Evolutionary conservation across 1,140 invertebrate species (phyloP).

Genomic region (Polypedilum pembai): DNA sequence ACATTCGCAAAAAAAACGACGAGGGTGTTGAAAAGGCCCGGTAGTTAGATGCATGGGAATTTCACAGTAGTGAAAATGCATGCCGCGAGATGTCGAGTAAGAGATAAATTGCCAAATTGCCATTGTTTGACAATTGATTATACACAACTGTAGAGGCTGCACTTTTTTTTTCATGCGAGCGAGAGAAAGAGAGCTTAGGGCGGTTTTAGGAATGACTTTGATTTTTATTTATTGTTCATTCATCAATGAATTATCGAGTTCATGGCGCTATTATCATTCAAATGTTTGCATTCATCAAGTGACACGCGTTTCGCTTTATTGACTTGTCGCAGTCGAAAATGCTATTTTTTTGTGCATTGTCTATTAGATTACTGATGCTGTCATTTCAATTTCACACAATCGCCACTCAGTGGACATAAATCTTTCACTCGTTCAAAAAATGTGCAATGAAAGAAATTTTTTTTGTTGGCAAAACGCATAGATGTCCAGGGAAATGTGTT

Average conservation of each 20-base stretch:
- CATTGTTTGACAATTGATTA: conserved; percentile 26
- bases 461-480: conserved; percentile 7
- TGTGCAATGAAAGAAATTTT: conserved; percentile 4
- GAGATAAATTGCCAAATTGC: conserved; percentile 27
- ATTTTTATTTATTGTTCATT: conserved; percentile 27
- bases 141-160: not conserved
- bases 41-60: conserved; percentile 18
- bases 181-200: not conserved
- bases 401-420: not conserved
- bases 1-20: not conserved
- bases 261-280: not conserved
- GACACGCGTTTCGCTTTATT: not conserved
- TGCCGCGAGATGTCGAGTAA: not conserved
- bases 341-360: not conserved
- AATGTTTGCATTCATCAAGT: conserved; percentile 22
- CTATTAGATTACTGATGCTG: not conserved
- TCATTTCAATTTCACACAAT: no score
- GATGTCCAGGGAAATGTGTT: conserved; percentile 10
- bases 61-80: not conserved
- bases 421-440: not conserved
- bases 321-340: not conserved
- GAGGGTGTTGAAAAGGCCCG: not conserved
- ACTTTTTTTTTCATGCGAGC: conserved; percentile 23
- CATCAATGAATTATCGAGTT: conserved; percentile 25
- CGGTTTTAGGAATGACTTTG: not conserved